Percentiles rank a stretch among this genome's conserved stretches.
These are phyloP conservation scores for Ochropleura leucogaster DNA, from an alignment of 2,888 invertebrate genomes.

Conservation along the genomic window DNA sequence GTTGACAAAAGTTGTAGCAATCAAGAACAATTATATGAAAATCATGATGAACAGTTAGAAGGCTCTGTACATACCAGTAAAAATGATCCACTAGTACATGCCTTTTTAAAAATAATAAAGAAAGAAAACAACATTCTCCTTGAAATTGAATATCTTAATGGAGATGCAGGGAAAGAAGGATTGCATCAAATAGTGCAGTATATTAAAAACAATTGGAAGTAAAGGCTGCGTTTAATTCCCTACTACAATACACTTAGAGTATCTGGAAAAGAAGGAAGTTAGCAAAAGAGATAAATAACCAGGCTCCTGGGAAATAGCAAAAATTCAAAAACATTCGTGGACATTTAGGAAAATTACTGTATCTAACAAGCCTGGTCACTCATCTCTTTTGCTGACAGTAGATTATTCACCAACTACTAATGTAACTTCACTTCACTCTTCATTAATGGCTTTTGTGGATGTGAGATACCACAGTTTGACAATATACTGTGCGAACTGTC, in stretches of 20 bases:
- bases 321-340: too few relatives aligned
- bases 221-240: constrained; percentile 47
- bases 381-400: too few relatives aligned
- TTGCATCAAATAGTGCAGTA: constrained; percentile 94
- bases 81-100: constrained; percentile 75
- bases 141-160: constrained; percentile 91
- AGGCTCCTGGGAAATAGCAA: too few relatives aligned
- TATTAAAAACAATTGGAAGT: constrained; percentile 93
- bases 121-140: constrained; percentile 85
- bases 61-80: constrained; percentile 21
- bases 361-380: too few relatives aligned
- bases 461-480: too few relatives aligned
- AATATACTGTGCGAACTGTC: too few relatives aligned
- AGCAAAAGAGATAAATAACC: too few relatives aligned
- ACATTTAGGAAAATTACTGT: too few relatives aligned
- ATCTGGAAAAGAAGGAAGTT: too few relatives aligned
- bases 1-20: constrained; percentile 1
- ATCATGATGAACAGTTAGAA: background rate
- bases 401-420: too few relatives aligned
- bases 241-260: background rate
- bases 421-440: too few relatives aligned
- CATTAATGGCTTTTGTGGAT: too few relatives aligned
- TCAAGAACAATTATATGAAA: constrained; percentile 9
- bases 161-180: constrained; percentile 91
- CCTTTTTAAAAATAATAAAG: constrained; percentile 81